Evolutionary conservation across 2,113 vertebrate genomes (phyloP), one percentile per base, ranked within the genome.

Genomic region (Pampusana beccarii): DNA sequence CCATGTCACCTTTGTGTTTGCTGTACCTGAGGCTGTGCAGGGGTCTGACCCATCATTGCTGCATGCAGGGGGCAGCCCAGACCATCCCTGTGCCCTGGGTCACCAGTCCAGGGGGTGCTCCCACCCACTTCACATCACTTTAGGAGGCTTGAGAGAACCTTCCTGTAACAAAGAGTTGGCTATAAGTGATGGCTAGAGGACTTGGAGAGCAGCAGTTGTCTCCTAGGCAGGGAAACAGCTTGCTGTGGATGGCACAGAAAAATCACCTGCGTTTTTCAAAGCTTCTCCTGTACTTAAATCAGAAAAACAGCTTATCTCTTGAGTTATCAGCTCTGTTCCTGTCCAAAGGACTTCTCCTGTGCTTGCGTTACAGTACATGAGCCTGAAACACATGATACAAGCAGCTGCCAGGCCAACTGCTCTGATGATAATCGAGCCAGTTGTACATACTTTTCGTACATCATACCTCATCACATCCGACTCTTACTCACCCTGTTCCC

Each of bases 341-440:
- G 66, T 64, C 53, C 84, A 91, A 94, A 60, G 18, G 57, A 75
- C 65, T 93, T 91, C 86, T 92, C 33, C 0, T 78, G 80, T 86
- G 77, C 80, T 87, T 93, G 57, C 28, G 0, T 67, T 88, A 62
- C 53, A 73, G 80, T n/a, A 57, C 88, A 72, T 2, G 13, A 93
- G 88, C 64, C 80, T 88, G 75, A 95, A 95, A 93, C 82, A 88
- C 89, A 71, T 51, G 72, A 90, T 57, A 42, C 2, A 51, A 81
- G 80, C 90, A 94, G 94, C 90, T 96, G 95, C 93, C 86, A 80
- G 88, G 90, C 90, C 95, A 96, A 95, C 88, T 95, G 87, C 89
- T 94, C 77, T n/a, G 87, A 71, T 54, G 82, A 79, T 78, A 80
- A 78, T 67, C 5, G 36, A 96, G 92, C 89, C 93, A 92, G 92